phyloP scores from a whole-genome alignment of 2,888 invertebrate genomes.

The Agonum fuliginosum region DNA sequence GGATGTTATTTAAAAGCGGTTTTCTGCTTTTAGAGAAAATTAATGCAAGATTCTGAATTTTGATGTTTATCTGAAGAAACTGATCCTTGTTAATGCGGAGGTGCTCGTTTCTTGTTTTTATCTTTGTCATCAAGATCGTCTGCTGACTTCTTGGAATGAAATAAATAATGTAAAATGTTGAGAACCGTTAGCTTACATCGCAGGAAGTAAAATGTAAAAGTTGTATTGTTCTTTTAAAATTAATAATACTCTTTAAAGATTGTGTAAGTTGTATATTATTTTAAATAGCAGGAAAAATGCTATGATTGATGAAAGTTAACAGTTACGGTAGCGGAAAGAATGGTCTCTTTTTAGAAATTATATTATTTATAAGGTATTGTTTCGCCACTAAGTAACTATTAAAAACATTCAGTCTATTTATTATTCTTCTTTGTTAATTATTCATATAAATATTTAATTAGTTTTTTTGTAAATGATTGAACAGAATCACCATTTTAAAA shows the following conservation, averaged over 20 bases:
- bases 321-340: conserved; percentile 22
- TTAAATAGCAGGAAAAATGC: not conserved
- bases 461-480: too few species aligned
- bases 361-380: not conserved
- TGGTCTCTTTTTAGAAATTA: not conserved
- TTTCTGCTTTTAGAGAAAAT: conserved; percentile 15
- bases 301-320: conserved; percentile 3
- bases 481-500: too few species aligned
- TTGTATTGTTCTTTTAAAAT: conserved; percentile 19
- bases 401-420: not conserved
- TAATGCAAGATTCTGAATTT: conserved; percentile 22
- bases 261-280: not conserved
- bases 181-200: conserved; percentile 7
- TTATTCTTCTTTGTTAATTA: too few species aligned
- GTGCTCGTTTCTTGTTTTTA: not conserved
- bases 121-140: conserved; percentile 3
- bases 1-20: conserved; percentile 46
- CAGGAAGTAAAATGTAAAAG: conserved; percentile 39
- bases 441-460: too few species aligned
- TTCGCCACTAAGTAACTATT: not conserved
- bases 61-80: conserved; percentile 22
- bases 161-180: conserved; percentile 28
- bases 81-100: not conserved
- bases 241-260: conserved; percentile 20
- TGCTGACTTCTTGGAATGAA: conserved; percentile 11